Evolutionary conservation across 1,140 invertebrate species (phyloP), one percentile per base, ranked within the genome.

Genomic region (Dendrolimus kikuchii): DNA sequence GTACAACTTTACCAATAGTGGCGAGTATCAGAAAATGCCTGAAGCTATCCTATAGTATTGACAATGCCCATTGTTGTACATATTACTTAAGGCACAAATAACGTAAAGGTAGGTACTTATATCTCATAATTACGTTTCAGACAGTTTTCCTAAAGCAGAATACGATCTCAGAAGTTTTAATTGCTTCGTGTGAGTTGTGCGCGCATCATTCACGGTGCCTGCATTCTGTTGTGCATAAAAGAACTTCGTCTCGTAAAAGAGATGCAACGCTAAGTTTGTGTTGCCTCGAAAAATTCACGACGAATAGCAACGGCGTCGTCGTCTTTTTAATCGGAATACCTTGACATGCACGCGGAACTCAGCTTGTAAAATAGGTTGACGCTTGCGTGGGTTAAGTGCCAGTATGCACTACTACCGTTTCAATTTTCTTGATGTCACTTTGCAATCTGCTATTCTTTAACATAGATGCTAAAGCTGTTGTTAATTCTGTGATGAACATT

Each of bases 131-230:
- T 66, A 66, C 56, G 55, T 64, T 61, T 53, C 52, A 50, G 41
- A 43, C 46, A 49, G 57, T 51, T 50, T 53, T 39, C 51, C 46
- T 23, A 23, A 23, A 44, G 47, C 53, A 61, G 45, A 49, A 47
- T 38, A 44, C 54, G 40, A 38, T 38, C 46, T 55, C 37, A 46
- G 51, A 68, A 68, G 57, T 68, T 68, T 68, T 71, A 71, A 71
- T 71, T 71, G 66, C 59, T 49, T 49, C 59, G 57, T 62, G 51
- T 53, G 54, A 55, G 46, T 55, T 49, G 48, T 45, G 7, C 48
- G 37, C 42, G 46, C 51, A 46, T 49, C 57, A 64, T 66, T 68
- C 66, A 68, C 48, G 57, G 40, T 47, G 57, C 48, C 40, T 60
- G 57, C 43, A 51, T 60, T n/a, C 36, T 46, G 53, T 42, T 55